Evolutionary conservation across 1,140 invertebrate species (phyloP), one percentile per base, ranked within the genome.

Genomic region (Triops longicaudatus): DNA sequence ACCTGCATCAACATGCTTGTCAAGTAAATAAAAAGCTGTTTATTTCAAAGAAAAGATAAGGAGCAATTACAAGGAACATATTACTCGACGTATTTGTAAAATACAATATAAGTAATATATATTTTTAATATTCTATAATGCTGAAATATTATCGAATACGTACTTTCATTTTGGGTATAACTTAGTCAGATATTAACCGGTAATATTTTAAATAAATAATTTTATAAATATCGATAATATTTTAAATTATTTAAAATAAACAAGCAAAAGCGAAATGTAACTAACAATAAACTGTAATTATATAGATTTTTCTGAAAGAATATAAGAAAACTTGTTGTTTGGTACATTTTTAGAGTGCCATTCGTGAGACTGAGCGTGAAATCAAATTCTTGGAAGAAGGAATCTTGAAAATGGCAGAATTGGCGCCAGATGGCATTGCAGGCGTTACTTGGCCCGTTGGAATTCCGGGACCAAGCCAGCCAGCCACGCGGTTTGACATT

Each of bases 401-500:
- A 78, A 84, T 87, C 42, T 78, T 84, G 10, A 80, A 83, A 63
- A 82, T 85, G 75, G 84, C 83, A 77, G 76, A 81, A 71, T 81
- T 83, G 78, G 81, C 84, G 28, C 85, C 84, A 37, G 83, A 83
- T 63, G 83, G 85, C 26, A 77, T 79, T 14, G 81, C 80, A 26
- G 78, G 82, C 77, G 79, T 84, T 5, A 81, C 83, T 0, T 97
- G 94, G 94, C 95, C 94, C 1, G 83, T 92, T 78, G 94, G 94
- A n/a, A 89, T 91, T 81, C 88, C 89, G 42, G 85, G 87, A 41
- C 86, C 86, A 2, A 89, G 88, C 78, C 88, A 88, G 78, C 90
- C 93, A 9, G 85, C 86, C 26, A 90, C 88, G 79, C 88, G 95
- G 78, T 97, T 96, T 86, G 94, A 97, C 85, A 87, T 96, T 76